Base-by-base conservation (phyloP, 1,140 invertebrate species). In the Rhizoglyphus robini region DNA sequence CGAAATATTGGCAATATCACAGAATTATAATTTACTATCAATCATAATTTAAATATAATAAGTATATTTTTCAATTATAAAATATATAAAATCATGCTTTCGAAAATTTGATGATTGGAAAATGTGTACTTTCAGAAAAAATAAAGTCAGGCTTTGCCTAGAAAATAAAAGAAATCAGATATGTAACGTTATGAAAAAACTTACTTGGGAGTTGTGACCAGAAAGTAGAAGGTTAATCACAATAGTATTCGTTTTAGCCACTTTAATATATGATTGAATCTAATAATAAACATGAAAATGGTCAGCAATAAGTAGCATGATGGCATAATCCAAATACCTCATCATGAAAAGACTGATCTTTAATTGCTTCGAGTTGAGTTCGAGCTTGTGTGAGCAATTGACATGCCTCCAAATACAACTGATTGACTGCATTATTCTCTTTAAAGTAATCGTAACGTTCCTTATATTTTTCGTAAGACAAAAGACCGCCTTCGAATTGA, bases 201-300 rank as follows among this genome's bases (percentile, higher is more conserved):
- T 72, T 72, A 78, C 77, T 68, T 72, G 70, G 4, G 87, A 85
- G 66, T 89, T 90, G 75, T 95, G 90, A 20, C 91, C 91, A 67
- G 87, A 88, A 4, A 87, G 86, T 47, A 96, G 77, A 34, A 96
- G 77, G 78, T 94, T 94, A 75, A 94, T 82, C 5, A 96, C 92
- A 67, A 96, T 85, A 75, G 92, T 93, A 79, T 96, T 96, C 0
- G 88, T 94, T 79, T 96, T 95, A 1, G 86, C 84, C 59, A 95
- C 84, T 80, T 88, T 88, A 4, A 95, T 76, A 46, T 94, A 79
- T 72, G 86, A 84, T 61, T 82, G 78, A 63, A 91, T 83, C 89
- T 95, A 82, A 81, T n/a, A 69, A 58, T 36, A 72, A 69, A 66
- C 73, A 65, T 69, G 65, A 68, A 61, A 58, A 67, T 67, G 34